Percentiles rank a stretch among this genome's conserved stretches.
Evolutionary conservation across 2,888 invertebrate species (phyloP).

Genomic region (Parnassius mnemosyne): DNA sequence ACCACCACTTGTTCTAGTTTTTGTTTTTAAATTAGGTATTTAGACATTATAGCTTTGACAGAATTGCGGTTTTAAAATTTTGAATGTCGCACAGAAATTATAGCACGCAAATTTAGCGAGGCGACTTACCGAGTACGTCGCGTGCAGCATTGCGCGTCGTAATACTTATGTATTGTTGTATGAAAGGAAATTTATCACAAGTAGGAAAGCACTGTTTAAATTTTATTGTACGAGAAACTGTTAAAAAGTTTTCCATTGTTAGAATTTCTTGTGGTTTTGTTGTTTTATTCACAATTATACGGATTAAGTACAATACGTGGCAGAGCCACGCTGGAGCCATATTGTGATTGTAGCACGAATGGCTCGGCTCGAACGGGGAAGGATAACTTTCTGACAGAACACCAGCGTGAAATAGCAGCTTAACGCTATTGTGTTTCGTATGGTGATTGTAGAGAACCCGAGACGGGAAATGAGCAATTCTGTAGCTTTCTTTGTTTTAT

Average conservation of each 20-base stretch:
- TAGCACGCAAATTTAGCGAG: constrained; percentile 2
- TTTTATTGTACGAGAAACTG: too few relatives aligned
- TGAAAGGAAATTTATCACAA: not conserved
- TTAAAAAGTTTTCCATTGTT: too few relatives aligned
- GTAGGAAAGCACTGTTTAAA: not conserved
- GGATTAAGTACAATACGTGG: not conserved
- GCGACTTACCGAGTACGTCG: not conserved
- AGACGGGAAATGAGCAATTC: too few relatives aligned
- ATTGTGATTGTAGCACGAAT: too few relatives aligned
- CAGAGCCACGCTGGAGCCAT: too few relatives aligned
- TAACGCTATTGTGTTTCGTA: too few relatives aligned
- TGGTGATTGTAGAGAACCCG: too few relatives aligned
- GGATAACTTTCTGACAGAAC: too few relatives aligned
- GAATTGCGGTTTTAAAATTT: constrained; percentile 7
- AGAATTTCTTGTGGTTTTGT: not conserved
- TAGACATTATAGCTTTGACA: constrained; percentile 1
- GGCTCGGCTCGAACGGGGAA: too few relatives aligned
- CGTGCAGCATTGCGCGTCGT: constrained; percentile 6
- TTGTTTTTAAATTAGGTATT: not conserved
- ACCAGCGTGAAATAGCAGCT: too few relatives aligned
- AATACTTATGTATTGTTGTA: not conserved
- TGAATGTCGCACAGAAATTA: constrained; percentile 9
- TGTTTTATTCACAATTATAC: not conserved
- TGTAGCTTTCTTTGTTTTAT: too few relatives aligned
- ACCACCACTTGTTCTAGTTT: too few relatives aligned